A percentile compares a stretch with the other conserved stretches of the same genome.
phyloP scores from a whole-genome alignment of 1,140 invertebrate species.

The Melanaphis sacchari region DNA sequence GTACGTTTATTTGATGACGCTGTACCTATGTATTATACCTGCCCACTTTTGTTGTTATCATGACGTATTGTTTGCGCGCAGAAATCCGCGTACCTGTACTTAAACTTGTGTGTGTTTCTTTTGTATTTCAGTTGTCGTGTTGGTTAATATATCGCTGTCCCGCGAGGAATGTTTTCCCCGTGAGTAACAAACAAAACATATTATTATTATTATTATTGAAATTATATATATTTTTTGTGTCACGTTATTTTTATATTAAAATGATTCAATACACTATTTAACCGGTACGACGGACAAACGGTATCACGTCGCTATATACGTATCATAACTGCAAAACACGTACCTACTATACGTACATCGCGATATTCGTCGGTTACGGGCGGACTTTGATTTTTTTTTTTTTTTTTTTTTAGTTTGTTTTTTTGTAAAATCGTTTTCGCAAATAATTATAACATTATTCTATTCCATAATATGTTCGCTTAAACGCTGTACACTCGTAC shows the following conservation, averaged over 20 bases:
- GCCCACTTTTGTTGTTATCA: neutral
- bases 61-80: neutral
- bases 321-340: too few species aligned
- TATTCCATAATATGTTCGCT: neutral
- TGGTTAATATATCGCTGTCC: conserved; percentile 54
- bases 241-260: neutral
- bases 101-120: conserved; percentile 34
- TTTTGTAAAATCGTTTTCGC: neutral
- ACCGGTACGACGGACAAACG: neutral
- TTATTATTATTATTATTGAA: conserved; percentile 16
- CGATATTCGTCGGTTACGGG: neutral
- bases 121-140: conserved; percentile 52
- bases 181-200: conserved; percentile 51
- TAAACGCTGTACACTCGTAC: neutral
- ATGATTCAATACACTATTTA: neutral
- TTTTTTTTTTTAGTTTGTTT: neutral
- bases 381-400: neutral
- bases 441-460: neutral
- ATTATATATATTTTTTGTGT: too few species aligned
- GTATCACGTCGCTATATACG: neutral
- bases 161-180: conserved; percentile 52
- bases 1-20: neutral
- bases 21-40: neutral
- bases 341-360: neutral
- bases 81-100: neutral